A percentile compares a stretch with the other conserved stretches of the same genome.
Conservation (phyloP, 2,113 vertebrate genomes). For the Nansenia antarctica region DNA sequence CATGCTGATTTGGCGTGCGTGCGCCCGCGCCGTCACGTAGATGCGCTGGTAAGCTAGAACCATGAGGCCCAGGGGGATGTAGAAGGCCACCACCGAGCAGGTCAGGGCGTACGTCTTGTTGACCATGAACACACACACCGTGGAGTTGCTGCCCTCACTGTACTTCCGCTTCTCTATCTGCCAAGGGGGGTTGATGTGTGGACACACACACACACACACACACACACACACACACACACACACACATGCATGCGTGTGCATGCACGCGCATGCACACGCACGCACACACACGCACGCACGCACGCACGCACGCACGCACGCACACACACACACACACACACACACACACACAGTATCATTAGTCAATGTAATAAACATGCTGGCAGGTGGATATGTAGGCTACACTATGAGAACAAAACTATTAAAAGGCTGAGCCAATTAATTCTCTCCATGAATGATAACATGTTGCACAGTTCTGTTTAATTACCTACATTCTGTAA, state of each 20-base stretch:
- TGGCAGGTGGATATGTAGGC: too few species aligned
- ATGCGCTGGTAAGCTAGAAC: slow-evolving; percentile 98
- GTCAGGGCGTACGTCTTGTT: slow-evolving; percentile 98
- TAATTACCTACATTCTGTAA: not conserved
- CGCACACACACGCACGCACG: too few species aligned
- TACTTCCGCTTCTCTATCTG: slow-evolving; percentile 89
- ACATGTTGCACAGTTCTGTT: not conserved
- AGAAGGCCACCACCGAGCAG: slow-evolving; percentile 98
- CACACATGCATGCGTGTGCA: too few species aligned
- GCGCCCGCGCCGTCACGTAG: slow-evolving; percentile 91
- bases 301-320: too few species aligned
- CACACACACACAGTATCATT: too few species aligned
- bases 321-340: too few species aligned
- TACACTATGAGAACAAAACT: not conserved
- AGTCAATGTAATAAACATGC: too few species aligned
- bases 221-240: slow-evolving; percentile 2
- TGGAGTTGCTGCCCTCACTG: slow-evolving; percentile 84
- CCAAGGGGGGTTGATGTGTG: slow-evolving; percentile 12
- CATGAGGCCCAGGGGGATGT: slow-evolving; percentile 95
- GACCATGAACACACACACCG: slow-evolving; percentile 96
- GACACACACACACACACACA: not conserved
- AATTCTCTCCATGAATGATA: not conserved
- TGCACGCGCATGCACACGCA: too few species aligned
- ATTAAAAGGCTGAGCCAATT: not conserved
- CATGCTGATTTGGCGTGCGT: slow-evolving; percentile 90